phyloP scores from a whole-genome alignment of 2,888 invertebrate genomes.

The Ectropis crepuscularia region DNA sequence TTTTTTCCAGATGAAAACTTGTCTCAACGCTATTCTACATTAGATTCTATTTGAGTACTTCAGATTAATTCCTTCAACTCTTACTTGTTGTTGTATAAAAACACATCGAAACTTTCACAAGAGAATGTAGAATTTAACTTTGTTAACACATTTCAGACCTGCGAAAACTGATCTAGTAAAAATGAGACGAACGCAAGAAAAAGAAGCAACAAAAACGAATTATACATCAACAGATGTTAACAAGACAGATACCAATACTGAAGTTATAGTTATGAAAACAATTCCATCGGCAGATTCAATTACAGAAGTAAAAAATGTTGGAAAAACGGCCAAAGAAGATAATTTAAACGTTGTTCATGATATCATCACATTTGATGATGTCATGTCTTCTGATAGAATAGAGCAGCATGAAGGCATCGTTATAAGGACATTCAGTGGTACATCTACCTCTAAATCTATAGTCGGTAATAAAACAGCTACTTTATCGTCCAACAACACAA shows the following conservation, averaged over 20 bases:
- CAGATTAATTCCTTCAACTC: no score
- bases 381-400: conserved; percentile 40
- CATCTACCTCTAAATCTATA: conserved; percentile 12
- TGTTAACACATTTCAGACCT: conserved; percentile 50
- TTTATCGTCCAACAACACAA: background rate
- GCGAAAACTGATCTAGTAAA: conserved; percentile 56
- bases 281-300: background rate
- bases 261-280: background rate
- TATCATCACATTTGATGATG: conserved; percentile 2
- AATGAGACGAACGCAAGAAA: conserved; percentile 47
- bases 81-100: no score
- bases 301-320: no score
- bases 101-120: no score
- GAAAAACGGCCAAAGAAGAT: background rate
- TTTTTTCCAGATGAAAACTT: no score
- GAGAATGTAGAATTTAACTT: no score
- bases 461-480: background rate
- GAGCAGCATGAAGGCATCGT: conserved; percentile 51
- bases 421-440: conserved; percentile 44
- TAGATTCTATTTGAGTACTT: no score
- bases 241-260: conserved; percentile 7
- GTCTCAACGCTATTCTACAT: no score
- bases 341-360: background rate
- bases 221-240: conserved; percentile 9
- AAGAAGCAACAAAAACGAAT: conserved; percentile 19